These are phyloP conservation scores for Sus scrofa DNA, from an alignment of 2,113 vertebrate species.

Conservation along the genomic window T2T-Sscrofa CM000830.6:112742501-112743000, in stretches of 20 bases:
- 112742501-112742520: no score
- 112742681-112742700: background rate
- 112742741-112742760: background rate
- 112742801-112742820: constrained; percentile 20
- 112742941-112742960: constrained; percentile 39
- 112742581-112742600: no score
- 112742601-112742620: background rate
- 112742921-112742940: constrained; percentile 23
- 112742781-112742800: background rate
- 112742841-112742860: background rate
- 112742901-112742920: constrained; percentile 10
- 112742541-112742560: no score
- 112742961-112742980: constrained; percentile 42
- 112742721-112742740: background rate
- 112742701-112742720: background rate
- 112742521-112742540: no score
- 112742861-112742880: constrained; percentile 49
- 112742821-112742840: constrained; percentile 16
- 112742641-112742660: background rate
- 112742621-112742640: background rate
- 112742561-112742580: no score
- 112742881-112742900: constrained; percentile 37
- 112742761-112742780: background rate
- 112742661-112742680: background rate
- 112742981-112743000: constrained; percentile 61